Base-by-base conservation (phyloP, 1,140 invertebrate genomes). In the Eufriesea mexicana region DNA sequence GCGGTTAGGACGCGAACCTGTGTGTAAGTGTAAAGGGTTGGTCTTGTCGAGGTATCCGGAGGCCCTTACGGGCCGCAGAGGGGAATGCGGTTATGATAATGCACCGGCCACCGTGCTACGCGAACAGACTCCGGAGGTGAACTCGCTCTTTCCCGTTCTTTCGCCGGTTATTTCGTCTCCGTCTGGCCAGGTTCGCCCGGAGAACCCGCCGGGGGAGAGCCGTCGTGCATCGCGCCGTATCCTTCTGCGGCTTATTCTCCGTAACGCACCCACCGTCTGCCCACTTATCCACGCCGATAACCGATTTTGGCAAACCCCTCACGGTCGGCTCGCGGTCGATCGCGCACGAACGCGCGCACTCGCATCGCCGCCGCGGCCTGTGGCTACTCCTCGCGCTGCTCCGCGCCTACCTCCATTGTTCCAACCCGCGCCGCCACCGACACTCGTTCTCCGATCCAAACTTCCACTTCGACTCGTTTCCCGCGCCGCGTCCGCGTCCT, bases 1-100 rank as follows among this genome's bases (percentile, higher is more conserved):
- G 25, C 57, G 61, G 79, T 68, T 57, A 51, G 35, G 25, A 51
- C 9, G 42, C 51, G 74, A 61, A 74, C 74, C 80, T 80, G 89
- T 88, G 83, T 84, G 83, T 84, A 89, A 88, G 86, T 81, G 90
- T 88, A 91, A 91, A 91, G 89, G 90, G 90, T 92, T 91, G 90
- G 61, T 88, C 86, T 89, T 88, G 88, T 84, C 87, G 77, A 87
- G 88, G 92, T 89, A 90, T 91, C 86, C 90, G 87, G 84, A 78
- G 86, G 89, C 89, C 86, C 87, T 84, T 86, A 88, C 89, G 82
- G 84, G 90, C 88, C 75, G 76, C 76, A 80, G 89, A 90, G 89
- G 90, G 92, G 92, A 94, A 93, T 93, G 93, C 91, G 90, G 92
- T 94, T 94, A 94, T 94, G 93, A 94, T 94, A 94, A 94, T 94